Base-by-base conservation (phyloP, 2,888 invertebrate species). In the Exephanes ischioxanthus region DNA sequence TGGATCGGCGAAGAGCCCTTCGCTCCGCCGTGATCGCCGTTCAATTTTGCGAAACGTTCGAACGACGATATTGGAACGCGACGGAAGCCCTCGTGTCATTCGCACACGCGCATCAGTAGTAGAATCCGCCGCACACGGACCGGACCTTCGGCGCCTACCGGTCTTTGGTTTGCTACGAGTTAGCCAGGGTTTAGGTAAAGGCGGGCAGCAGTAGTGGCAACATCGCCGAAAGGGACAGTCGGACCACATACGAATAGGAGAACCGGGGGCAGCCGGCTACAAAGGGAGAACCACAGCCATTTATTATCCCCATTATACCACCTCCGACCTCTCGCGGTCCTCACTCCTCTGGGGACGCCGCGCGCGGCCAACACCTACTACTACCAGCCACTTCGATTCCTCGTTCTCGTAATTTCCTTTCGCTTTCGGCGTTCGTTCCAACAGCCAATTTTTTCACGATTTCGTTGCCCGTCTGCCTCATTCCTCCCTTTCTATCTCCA, bases 241-340 rank as follows among this genome's bases (percentile, higher is more conserved):
- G 45, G 37, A 67, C 61, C 81, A 75, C 75, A 75, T 81, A 81
- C 68, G 81, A 61, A 71, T 81, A 48, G 71, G 78, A 66, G 73
- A 79, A 81, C 53, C 41, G 16, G 72, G 51, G 61, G 22, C 14
- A 48, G 30, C 22, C 45, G 48, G 45, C 68, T 84, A 87, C 87
- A 89, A 87, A 90, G 89, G 88, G 86, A 86, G 80, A 87, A 87
- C 87, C 87, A 48, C 72, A 82, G 87, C 89, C 88, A 90, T 91
- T 90, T 91, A 91, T 91, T 90, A 91, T 90, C 89, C 88, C 90
- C 86, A 90, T 91, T 90, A 91, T 91, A 89, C 86, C 88, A 88
- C 87, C 86, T 87, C 86, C 83, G 87, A 90, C 86, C 89, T 89
- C 89, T 88, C 83, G 80, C 81, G 83, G 68, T 85, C 76, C 85